These are phyloP conservation scores for Epizoanthus rinbou DNA, from an alignment of 92 coral and sea anemone species.

Conservation along the genomic window DNA sequence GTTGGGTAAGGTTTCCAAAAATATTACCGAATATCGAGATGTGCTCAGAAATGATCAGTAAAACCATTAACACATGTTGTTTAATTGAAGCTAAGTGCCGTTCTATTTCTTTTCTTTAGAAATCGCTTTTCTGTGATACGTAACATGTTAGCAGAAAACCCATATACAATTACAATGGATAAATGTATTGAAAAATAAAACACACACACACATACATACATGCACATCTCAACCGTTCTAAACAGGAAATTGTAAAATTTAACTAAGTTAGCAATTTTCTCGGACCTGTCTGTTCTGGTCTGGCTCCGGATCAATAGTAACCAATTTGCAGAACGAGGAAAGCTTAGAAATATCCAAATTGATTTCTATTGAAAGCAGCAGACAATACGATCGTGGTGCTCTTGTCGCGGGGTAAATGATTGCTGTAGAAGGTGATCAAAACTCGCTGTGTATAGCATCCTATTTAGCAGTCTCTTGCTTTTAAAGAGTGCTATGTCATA, in stretches of 20 bases:
- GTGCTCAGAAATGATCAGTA: slow-evolving; percentile 27
- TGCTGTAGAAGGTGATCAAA: slow-evolving; percentile 41
- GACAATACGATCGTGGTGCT: slow-evolving; percentile 58
- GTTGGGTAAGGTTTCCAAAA: slow-evolving; percentile 40
- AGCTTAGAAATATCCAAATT: slow-evolving; percentile 48
- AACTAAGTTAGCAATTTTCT: not conserved
- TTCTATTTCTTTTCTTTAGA: slow-evolving; percentile 45
- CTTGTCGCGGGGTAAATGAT: slow-evolving; percentile 57
- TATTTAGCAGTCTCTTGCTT: slow-evolving; percentile 49
- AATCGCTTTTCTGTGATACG: slow-evolving; percentile 42
- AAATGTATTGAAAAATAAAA: slow-evolving; percentile 25
- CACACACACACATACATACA: no score
- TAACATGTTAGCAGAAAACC: slow-evolving; percentile 40
- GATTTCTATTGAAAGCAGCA: slow-evolving; percentile 52
- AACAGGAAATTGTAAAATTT: slow-evolving; percentile 22
- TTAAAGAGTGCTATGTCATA: not conserved
- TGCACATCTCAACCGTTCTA: slow-evolving; percentile 6
- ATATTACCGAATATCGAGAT: slow-evolving; percentile 39
- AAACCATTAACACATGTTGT: slow-evolving; percentile 86
- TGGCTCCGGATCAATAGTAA: slow-evolving; percentile 28
- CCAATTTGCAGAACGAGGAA: slow-evolving; percentile 16
- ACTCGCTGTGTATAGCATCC: slow-evolving; percentile 21
- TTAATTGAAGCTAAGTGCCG: slow-evolving; percentile 89
- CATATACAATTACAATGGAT: slow-evolving; percentile 25
- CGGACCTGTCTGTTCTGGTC: not conserved